A percentile compares a stretch with the other conserved stretches of the same genome.
Conservation (phyloP, 2,797 vertebrate genomes). For the Oreochromis grahami region DNA sequence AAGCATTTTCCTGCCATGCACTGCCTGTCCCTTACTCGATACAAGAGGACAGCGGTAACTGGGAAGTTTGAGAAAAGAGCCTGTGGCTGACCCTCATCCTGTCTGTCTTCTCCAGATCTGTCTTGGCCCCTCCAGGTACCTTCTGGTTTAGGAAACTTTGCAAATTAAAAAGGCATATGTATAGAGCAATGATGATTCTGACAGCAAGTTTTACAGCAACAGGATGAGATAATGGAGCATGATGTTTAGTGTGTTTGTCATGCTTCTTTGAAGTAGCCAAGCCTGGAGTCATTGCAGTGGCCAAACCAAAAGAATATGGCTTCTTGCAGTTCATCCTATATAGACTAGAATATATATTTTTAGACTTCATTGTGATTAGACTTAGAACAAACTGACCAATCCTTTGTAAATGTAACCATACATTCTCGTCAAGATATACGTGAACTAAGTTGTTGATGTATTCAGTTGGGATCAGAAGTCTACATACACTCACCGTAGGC, state of each 20-base stretch:
- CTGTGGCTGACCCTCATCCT: slow-evolving; percentile 13
- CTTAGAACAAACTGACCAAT: background rate
- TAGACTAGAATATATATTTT: background rate
- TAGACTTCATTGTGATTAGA: background rate
- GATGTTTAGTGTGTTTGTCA: slow-evolving; percentile 5
- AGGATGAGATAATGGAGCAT: background rate
- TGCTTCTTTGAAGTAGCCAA: background rate
- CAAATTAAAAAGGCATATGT: slow-evolving; percentile 3
- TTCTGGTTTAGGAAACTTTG: slow-evolving; percentile 18
- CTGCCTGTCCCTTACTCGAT: slow-evolving; percentile 6
- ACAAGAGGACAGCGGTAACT: slow-evolving; percentile 11
- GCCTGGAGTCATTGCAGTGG: background rate
- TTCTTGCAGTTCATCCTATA: slow-evolving; percentile 2
- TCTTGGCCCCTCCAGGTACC: background rate
- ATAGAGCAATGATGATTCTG: background rate
- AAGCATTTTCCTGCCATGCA: background rate
- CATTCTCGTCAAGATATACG: background rate
- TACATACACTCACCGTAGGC: background rate
- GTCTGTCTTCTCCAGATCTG: background rate
- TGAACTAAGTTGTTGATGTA: background rate
- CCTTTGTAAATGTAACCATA: background rate
- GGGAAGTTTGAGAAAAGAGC: background rate
- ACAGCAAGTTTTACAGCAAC: background rate
- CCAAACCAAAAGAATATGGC: slow-evolving; percentile 1
- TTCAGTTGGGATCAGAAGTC: background rate